Evolutionary conservation across 2,888 invertebrate species (phyloP).

Genomic region (Ennomos erosarius): DNA sequence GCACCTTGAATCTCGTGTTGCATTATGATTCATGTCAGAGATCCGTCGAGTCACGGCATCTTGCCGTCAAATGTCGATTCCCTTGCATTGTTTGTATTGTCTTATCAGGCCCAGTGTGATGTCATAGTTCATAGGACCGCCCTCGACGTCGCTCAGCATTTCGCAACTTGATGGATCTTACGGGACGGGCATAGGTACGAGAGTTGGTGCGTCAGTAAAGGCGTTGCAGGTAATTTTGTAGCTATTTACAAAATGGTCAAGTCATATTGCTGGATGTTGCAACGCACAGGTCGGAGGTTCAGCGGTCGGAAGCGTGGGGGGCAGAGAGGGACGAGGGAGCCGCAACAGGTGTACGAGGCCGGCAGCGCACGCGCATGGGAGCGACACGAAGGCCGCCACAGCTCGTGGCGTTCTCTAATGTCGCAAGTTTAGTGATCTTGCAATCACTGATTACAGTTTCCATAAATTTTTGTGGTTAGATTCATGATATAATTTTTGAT

Average conservation of each 20-base stretch:
- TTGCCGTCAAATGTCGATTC: conserved; percentile 70
- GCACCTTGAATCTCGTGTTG: conserved; percentile 66
- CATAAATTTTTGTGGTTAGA: conserved; percentile 21
- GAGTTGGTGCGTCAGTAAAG: conserved; percentile 42
- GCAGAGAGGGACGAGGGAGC: conserved; percentile 47
- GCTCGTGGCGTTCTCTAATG: conserved; percentile 63
- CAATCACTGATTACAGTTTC: conserved; percentile 24
- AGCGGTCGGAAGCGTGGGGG: conserved; percentile 37
- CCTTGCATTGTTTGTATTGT: conserved; percentile 77
- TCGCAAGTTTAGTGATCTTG: conserved; percentile 54
- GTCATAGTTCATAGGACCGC: conserved; percentile 77
- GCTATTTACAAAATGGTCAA: conserved; percentile 64
- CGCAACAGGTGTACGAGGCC: conserved; percentile 76
- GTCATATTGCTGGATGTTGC: conserved; percentile 62
- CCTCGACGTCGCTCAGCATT: conserved; percentile 58
- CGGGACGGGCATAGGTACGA: conserved; percentile 33
- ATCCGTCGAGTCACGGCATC: conserved; percentile 65
- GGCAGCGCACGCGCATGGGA: conserved; percentile 68
- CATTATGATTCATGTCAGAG: conserved; percentile 70
- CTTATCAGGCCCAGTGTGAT: conserved; percentile 62
- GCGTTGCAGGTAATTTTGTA: conserved; percentile 49
- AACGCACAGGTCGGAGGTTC: conserved; percentile 52
- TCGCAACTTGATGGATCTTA: conserved; percentile 66
- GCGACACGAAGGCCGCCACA: conserved; percentile 69
- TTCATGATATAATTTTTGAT: background rate